Percentiles rank a stretch among this genome's conserved stretches.
Evolutionary conservation across 2,113 vertebrate species (phyloP).

Genomic region (Nannospalax galili): DNA sequence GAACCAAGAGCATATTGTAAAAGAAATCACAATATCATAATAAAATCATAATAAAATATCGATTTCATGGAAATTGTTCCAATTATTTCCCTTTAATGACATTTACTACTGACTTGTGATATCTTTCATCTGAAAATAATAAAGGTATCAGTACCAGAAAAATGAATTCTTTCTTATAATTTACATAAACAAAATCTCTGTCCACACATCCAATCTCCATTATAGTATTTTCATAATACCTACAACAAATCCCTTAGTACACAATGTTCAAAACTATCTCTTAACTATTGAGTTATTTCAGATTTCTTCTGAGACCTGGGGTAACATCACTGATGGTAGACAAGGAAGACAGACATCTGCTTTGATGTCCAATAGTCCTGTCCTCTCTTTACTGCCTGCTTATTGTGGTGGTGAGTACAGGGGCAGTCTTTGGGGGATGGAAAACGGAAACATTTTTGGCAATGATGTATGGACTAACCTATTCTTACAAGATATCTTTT

Average conservation of each 20-base stretch:
- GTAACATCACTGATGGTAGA: background rate
- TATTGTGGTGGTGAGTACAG: background rate
- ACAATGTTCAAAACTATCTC: background rate
- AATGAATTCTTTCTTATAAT: background rate
- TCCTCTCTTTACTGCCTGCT: background rate
- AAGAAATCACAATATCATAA: no score
- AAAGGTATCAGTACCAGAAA: constrained; percentile 30
- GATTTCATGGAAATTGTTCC: constrained; percentile 15
- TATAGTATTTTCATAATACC: background rate
- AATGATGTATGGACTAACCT: background rate
- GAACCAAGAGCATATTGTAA: no score
- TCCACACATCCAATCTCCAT: background rate
- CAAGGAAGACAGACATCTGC: background rate
- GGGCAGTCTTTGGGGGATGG: background rate
- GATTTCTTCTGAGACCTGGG: background rate
- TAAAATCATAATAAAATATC: no score
- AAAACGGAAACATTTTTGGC: constrained; percentile 26
- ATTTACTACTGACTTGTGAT: background rate
- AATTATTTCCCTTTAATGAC: background rate
- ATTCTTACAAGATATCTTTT: background rate
- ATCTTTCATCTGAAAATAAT: background rate
- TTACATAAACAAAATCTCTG: constrained; percentile 31
- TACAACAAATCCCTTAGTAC: background rate
- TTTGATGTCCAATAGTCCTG: background rate
- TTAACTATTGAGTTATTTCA: background rate